A percentile compares a stretch with the other conserved stretches of the same genome.
Evolutionary conservation across 2,113 vertebrate genomes (phyloP).

Genomic region (Theropithecus gelada): DNA sequence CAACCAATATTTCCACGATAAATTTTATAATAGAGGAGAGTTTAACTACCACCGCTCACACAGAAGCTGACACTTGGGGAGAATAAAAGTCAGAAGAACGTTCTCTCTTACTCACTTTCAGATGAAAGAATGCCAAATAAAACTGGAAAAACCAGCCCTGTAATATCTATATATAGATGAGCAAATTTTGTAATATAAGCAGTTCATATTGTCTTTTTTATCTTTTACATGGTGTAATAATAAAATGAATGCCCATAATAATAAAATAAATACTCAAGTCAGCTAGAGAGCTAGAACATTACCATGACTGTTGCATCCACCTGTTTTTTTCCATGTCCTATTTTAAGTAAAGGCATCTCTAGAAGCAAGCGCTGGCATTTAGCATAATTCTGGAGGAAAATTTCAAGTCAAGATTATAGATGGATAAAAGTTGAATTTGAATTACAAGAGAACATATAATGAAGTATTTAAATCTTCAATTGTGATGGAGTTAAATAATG

Average conservation of each 20-base stretch:
- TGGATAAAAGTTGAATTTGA: neutral
- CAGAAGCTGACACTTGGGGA: neutral
- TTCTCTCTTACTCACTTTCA: slow-evolving; percentile 46
- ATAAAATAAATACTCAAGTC: slow-evolving; percentile 16
- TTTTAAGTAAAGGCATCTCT: neutral
- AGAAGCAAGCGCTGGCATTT: neutral
- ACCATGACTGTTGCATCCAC: too few relatives aligned
- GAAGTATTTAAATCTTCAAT: neutral
- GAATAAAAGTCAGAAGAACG: slow-evolving; percentile 37
- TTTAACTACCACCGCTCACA: neutral
- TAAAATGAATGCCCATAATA: neutral
- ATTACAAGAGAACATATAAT: neutral
- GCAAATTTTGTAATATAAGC: slow-evolving; percentile 29
- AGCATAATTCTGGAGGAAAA: neutral
- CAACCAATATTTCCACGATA: neutral
- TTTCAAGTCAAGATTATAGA: neutral
- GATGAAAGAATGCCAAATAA: slow-evolving; percentile 55
- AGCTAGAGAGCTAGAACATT: neutral
- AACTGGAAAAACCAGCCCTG: slow-evolving; percentile 67
- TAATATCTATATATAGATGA: neutral
- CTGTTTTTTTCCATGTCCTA: neutral
- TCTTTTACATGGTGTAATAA: neutral
- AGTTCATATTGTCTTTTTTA: slow-evolving; percentile 28
- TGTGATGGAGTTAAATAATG: neutral
- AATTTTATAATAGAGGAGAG: neutral